Percentiles rank a stretch among this genome's conserved stretches.
Conservation (phyloP, 64 coral and sea anemone genomes). For the Montipora cactus region DNA sequence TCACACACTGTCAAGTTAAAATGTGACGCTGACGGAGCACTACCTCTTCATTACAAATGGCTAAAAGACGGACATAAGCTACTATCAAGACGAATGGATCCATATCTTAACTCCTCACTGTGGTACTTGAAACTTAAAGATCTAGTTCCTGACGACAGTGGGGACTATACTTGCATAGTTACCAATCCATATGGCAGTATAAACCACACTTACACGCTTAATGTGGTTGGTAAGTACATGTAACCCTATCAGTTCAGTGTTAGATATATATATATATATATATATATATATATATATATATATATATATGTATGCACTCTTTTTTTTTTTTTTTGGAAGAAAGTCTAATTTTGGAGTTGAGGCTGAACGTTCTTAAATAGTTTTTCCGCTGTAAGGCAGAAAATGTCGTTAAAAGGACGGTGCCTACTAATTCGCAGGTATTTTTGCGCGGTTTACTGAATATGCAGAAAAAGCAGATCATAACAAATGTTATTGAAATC, state of each 20-base stretch:
- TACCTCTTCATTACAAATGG: conserved; percentile 73
- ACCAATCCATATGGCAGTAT: conserved; percentile 66
- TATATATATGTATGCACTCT: no score
- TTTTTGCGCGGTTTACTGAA: no score
- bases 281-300: no score
- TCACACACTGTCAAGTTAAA: conserved; percentile 57
- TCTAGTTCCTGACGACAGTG: conserved; percentile 44
- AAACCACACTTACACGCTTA: conserved; percentile 66
- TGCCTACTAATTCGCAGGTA: no score
- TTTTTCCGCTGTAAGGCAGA: no score
- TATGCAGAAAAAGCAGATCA: no score
- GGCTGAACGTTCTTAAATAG: no score
- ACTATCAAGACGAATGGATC: conserved; percentile 38
- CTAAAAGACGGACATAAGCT: conserved; percentile 65
- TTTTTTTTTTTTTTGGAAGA: no score
- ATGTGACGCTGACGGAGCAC: conserved; percentile 65
- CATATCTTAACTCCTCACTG: conserved; percentile 49
- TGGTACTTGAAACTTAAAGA: conserved; percentile 60
- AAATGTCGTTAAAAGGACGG: no score
- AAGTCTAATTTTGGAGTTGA: no score
- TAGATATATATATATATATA: no score
- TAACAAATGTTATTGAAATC: no score
- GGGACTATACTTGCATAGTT: conserved; percentile 72
- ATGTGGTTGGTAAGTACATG: conserved; percentile 54
- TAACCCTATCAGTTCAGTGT: background rate